phyloP scores from a whole-genome alignment of 2,797 vertebrate genomes.

The Eurystomus glaucurus region DNA sequence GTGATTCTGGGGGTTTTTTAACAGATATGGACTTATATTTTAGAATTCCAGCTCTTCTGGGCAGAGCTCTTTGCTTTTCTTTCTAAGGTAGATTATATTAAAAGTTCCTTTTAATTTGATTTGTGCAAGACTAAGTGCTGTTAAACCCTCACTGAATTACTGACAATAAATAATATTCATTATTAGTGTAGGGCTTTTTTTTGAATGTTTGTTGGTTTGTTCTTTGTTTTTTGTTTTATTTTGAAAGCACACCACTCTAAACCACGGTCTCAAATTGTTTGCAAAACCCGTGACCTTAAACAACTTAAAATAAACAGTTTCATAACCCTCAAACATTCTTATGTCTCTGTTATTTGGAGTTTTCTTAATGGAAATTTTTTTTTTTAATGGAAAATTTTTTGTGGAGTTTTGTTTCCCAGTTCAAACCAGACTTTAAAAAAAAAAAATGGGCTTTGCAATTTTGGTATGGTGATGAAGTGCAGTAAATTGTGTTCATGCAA shows the following conservation, averaged over 20 bases:
- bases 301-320: neutral
- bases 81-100: neutral
- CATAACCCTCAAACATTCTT: neutral
- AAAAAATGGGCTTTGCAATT: neutral
- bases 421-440: neutral
- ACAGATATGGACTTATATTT: neutral
- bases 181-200: accelerated
- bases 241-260: neutral
- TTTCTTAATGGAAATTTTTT: no score
- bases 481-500: neutral
- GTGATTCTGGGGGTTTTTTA: neutral
- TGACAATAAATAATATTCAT: neutral
- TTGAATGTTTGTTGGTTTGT: neutral
- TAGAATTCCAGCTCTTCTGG: neutral
- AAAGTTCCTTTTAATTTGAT: neutral
- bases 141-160: neutral
- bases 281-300: neutral
- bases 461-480: neutral
- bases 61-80: neutral
- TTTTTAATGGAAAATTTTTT: neutral
- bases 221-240: neutral
- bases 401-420: neutral
- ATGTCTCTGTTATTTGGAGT: neutral
- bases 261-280: neutral
- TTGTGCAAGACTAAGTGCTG: neutral